phyloP scores from a whole-genome alignment of 2,113 vertebrate genomes.

The Vulpes vulpes region DNA sequence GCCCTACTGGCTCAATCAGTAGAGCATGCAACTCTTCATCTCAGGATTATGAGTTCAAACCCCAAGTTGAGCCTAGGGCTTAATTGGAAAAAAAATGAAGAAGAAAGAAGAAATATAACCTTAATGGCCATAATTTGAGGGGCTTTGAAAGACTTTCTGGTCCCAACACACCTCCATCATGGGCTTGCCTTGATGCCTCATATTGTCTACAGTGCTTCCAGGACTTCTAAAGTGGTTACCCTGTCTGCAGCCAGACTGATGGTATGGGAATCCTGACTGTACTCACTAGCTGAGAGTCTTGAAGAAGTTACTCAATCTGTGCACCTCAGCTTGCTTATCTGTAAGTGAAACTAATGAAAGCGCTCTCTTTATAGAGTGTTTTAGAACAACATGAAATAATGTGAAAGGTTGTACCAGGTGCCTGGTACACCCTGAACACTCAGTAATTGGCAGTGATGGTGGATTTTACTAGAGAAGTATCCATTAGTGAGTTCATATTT shows the following conservation, averaged over 20 bases:
- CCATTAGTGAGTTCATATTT: background rate
- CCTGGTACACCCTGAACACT: background rate
- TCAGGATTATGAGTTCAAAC: background rate
- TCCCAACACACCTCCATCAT: background rate
- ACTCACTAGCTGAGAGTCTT: background rate
- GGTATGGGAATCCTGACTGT: background rate
- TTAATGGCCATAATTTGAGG: background rate
- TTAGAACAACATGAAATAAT: background rate
- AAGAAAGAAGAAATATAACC: background rate
- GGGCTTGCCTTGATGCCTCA: background rate
- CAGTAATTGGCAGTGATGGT: background rate
- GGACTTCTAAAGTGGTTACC: background rate
- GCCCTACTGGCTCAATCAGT: background rate
- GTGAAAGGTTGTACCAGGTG: background rate
- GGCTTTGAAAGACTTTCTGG: background rate
- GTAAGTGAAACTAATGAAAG: background rate
- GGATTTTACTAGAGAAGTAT: constrained; percentile 28
- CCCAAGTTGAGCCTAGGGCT: background rate
- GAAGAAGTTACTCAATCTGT: background rate
- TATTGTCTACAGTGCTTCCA: background rate
- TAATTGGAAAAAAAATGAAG: no score
- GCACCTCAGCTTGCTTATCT: background rate
- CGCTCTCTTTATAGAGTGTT: background rate
- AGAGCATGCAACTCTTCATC: background rate
- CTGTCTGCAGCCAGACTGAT: background rate